Percentiles rank a stretch among this genome's conserved stretches.
These are phyloP conservation scores for Sebastes matsubarae DNA, from an alignment of 2,797 vertebrate species.

Conservation along the genomic window DNA sequence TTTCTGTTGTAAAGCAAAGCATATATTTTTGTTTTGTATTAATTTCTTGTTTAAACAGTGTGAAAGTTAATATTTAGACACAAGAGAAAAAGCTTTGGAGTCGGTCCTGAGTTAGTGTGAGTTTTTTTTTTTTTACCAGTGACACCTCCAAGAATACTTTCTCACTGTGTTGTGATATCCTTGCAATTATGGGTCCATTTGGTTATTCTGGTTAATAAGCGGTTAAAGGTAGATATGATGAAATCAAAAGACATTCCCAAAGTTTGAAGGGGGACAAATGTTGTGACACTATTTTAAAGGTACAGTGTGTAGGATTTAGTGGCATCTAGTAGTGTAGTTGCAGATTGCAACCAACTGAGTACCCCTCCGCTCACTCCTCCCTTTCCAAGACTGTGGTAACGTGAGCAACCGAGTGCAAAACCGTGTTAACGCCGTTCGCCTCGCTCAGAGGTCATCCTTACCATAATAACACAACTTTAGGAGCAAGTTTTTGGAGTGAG, in stretches of 20 bases:
- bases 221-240: neutral
- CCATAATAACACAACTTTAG: no score
- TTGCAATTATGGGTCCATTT: neutral
- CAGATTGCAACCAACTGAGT: no score
- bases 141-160: neutral
- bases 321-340: no score
- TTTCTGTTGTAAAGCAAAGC: neutral
- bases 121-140: neutral
- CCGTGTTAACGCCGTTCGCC: no score
- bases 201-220: neutral
- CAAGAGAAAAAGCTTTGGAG: constrained; percentile 1
- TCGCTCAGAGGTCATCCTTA: no score
- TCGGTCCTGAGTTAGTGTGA: neutral
- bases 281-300: neutral
- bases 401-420: no score
- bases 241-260: neutral
- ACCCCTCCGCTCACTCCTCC: no score
- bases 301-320: no score
- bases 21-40: neutral
- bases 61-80: constrained; percentile 12
- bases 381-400: no score
- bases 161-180: neutral
- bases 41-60: neutral
- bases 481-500: no score
- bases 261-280: neutral